Evolutionary conservation across 2,888 invertebrate genomes (phyloP).

Genomic region (Cepaea hortensis): DNA sequence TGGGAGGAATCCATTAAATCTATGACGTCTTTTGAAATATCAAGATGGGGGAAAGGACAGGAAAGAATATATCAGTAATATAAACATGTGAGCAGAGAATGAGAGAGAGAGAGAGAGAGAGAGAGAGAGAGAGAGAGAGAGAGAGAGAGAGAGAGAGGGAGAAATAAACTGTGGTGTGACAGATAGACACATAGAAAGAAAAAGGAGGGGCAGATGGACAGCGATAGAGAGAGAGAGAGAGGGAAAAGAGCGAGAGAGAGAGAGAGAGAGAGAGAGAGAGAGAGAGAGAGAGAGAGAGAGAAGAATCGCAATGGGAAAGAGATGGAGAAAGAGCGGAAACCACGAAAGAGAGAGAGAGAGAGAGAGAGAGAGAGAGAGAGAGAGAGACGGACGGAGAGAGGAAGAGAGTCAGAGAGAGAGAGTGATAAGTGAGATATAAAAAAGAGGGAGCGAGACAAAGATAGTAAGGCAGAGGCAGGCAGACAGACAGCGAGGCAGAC

Average conservation of each 20-base stretch:
- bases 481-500: too few relatives aligned
- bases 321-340: too few relatives aligned
- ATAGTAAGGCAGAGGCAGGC: too few relatives aligned
- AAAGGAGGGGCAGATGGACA: neutral
- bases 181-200: neutral
- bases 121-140: neutral
- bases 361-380: neutral
- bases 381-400: neutral
- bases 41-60: too few relatives aligned
- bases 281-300: too few relatives aligned
- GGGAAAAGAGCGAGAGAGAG: neutral
- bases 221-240: neutral
- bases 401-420: slow-evolving; percentile 16
- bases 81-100: neutral
- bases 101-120: neutral
- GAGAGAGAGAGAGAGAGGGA: neutral
- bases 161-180: neutral
- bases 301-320: too few relatives aligned
- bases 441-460: neutral
- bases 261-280: too few relatives aligned
- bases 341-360: neutral
- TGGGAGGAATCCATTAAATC: too few relatives aligned
- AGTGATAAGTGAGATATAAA: neutral
- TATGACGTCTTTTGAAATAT: too few relatives aligned
- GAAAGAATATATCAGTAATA: too few relatives aligned